Conservation (phyloP, 1,140 invertebrate species). For the Lepidurus packardi region DNA sequence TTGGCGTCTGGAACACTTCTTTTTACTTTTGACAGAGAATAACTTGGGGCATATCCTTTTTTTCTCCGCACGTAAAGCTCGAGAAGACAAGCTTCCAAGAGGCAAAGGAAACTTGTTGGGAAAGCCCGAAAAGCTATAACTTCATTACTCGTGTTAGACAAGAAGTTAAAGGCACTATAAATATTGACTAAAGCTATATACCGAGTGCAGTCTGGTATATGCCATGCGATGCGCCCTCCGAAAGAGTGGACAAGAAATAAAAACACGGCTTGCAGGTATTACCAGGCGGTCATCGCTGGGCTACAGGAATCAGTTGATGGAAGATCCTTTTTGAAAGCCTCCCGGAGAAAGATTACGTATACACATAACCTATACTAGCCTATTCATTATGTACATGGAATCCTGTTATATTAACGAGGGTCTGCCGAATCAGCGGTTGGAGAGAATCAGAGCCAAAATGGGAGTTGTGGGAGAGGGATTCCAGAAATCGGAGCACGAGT, state of each 20-base stretch:
- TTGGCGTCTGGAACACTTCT: background rate
- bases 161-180: conserved; percentile 6
- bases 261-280: background rate
- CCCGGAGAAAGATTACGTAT: background rate
- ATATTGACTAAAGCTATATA: background rate
- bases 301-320: background rate
- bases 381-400: background rate
- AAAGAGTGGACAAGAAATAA: background rate
- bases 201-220: background rate
- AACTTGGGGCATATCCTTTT: background rate
- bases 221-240: background rate
- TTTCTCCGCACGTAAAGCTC: background rate
- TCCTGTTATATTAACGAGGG: background rate
- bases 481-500: too few relatives aligned
- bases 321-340: background rate
- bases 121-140: background rate
- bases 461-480: too few relatives aligned
- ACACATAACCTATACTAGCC: background rate
- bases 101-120: background rate
- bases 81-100: background rate
- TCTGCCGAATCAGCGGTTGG: background rate
- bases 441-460: too few relatives aligned
- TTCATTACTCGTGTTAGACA: background rate
- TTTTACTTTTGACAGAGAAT: too few relatives aligned
- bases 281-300: background rate